Evolutionary conservation across 2,113 vertebrate genomes (phyloP), one percentile per base, ranked within the genome.

Genomic region (Lagopus leucura): DNA sequence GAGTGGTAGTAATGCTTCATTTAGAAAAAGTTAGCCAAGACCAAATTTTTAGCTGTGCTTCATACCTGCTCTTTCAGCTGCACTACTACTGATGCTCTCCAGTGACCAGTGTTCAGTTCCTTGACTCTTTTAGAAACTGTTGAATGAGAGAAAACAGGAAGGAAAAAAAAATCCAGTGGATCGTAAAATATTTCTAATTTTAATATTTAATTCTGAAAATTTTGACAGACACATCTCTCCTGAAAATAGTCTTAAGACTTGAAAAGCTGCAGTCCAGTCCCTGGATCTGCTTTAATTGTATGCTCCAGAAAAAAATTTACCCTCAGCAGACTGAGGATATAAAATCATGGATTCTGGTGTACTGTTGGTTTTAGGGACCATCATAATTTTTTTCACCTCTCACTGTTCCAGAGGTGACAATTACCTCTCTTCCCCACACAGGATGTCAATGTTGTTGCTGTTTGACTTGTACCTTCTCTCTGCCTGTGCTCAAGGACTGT

Each of bases 161-260:
- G 34, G 32, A 61, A 75, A 72, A 80, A 80, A 30, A 57, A 30
- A 82, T 55, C 30, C 25, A 71, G 69, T 79, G 32, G 48, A 65
- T 40, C 83, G 70, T 57, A 64, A 92, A 79, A 25, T 30, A 72
- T 84, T 91, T 91, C 34, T 82, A 13, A 84, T 92, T 75, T 87
- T 69, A 69, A 58, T 76, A 20, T 65, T 79, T 28, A 32, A 8
- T 89, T 61, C 64, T 63, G 17, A 78, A 86, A 67, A 75, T 32
- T 82, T 78, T 89, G 61, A 82, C 48, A 71, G 19, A 79, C 85
- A n/a, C 58, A 69, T 16, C 58, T 92, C 61, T 65, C 64, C 38
- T 85, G 34, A 79, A 89, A 91, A 64, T 52, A 69, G 15, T 65
- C 43, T 75, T 17, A 22, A 21, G 34, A 27, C 48, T 69, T 76